Evolutionary conservation across 2,113 vertebrate species (phyloP), one percentile per base, ranked within the genome.

Genomic region (Lamprologus tigripictilis): DNA sequence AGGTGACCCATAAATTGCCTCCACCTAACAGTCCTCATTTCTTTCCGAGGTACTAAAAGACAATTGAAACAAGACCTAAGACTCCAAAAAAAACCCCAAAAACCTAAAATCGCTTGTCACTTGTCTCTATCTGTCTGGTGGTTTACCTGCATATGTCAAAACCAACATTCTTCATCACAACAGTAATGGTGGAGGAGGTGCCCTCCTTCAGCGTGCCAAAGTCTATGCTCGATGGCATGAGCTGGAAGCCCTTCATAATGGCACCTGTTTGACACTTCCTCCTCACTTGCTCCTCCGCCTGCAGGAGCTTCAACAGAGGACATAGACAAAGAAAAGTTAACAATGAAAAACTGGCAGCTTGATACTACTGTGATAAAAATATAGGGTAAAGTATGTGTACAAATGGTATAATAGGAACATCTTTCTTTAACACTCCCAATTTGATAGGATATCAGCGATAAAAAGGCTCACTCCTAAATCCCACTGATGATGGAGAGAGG

Each of bases 131-230:
- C 79, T 28, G 10, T 84, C 7, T 93, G 28, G 12, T 17, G 33
- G 21, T 76, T 3, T 92, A 98, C 98, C 98, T 98, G 95, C 96
- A 97, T 82, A 97, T 97, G 86, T 99, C 96, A 23, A 98, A 94
- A 1, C 98, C 98, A 26, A 97, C 82, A 1, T 99, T 99, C 93
- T 94, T 98, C 90, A 99, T 93, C 61, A 93, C 91, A 7, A 97
- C 97, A 0, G 89, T 95, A 26, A 96, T 13, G 6, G 86, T n/a
- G 0, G 97, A 97, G 14, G 89, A 96, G 47, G 93, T 96, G 57
- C 97, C 97, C 89, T 97, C 97, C 93, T 93, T 93, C n/a, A 97
- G 94, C 3, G 96, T 92, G 3, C 98, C 98, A 80, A 98, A 96
- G 3, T 88, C 93, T 21, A 98, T 94, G 0, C 81, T 86, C 4